Conservation (phyloP, 2,797 vertebrate species). For the Bradypus variegatus region DNA sequence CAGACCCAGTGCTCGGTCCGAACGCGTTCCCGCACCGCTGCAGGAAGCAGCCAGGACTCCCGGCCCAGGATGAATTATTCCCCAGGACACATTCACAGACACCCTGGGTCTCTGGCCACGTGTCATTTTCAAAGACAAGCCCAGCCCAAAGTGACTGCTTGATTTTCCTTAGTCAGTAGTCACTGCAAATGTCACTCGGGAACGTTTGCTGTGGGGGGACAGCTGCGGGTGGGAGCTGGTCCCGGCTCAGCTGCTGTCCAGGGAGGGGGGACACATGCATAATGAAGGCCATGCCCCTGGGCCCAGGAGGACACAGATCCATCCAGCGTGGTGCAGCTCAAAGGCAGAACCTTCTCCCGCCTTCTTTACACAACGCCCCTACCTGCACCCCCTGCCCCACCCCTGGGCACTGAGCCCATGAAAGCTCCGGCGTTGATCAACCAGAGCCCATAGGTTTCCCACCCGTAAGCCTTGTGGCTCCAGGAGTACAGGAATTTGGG, state of each 20-base stretch:
- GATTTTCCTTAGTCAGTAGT: background rate
- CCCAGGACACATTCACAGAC: background rate
- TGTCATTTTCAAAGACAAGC: background rate
- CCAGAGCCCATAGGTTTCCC: background rate
- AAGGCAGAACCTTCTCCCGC: background rate
- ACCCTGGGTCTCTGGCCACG: background rate
- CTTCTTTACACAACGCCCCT: background rate
- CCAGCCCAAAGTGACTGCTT: too few relatives aligned
- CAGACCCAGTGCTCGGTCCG: background rate
- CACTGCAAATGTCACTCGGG: background rate
- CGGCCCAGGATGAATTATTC: too few relatives aligned
- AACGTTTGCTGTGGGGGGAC: accelerated
- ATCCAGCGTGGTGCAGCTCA: background rate
- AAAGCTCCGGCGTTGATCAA: background rate
- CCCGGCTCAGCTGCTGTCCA: background rate
- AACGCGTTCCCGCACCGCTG: too few relatives aligned
- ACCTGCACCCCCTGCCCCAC: too few relatives aligned
- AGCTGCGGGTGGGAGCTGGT: too few relatives aligned
- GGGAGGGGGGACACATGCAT: background rate
- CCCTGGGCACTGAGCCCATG: too few relatives aligned
- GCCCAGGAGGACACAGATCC: background rate
- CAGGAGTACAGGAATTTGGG: background rate
- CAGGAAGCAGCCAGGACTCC: background rate
- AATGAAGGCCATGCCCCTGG: background rate
- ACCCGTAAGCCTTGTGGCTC: background rate